Evolutionary conservation across 2,797 vertebrate genomes (phyloP), one percentile per base, ranked within the genome.

Genomic region (Triplophysa bombifrons): DNA sequence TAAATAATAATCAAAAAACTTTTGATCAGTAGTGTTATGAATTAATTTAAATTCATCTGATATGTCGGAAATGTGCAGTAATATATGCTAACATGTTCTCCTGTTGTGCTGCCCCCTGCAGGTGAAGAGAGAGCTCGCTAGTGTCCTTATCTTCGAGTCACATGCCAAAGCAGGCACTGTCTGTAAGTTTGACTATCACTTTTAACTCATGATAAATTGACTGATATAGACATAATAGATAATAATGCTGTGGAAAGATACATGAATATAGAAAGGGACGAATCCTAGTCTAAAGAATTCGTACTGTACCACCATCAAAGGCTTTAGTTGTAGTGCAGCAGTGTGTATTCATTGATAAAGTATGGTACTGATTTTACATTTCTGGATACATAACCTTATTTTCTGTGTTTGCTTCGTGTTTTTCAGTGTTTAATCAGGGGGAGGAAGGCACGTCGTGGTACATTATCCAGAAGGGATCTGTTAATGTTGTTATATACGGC

Each of bases 361-460:
- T 19, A 51, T 56, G 5, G 4, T 41, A 9, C 41, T 56, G 1
- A 58, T 71, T 25, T 17, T 17, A 51, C 27, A 30, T 70, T 13
- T 51, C n/a, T 53, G 8, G 10, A 55, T 55, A 20, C 19, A 55
- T 9, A 20, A n/a, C 53, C 19, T 65, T 2, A 13, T 60, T n/a
- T 44, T 56, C 19, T 66, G 17, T 69, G 63, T 60, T 16, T 44
- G n/a, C 22, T 76, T 6, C 68, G 2, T 72, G 20, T 20, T 22
- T 63, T 71, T 73, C 69, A 99, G 97, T 99, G 91, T 99, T 99
- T 92, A 99, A 98, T 94, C 98, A 99, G 90, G 98, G 98, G 84
- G 98, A 99, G 92, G 98, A 99, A 91, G 97, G 98, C 73, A 99
- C 97, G 72, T 99, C 98, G 78, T 99, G 98, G 98, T 99, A 99